phyloP scores from a whole-genome alignment of 2,113 vertebrate genomes.

The Aleadryas rufinucha region DNA sequence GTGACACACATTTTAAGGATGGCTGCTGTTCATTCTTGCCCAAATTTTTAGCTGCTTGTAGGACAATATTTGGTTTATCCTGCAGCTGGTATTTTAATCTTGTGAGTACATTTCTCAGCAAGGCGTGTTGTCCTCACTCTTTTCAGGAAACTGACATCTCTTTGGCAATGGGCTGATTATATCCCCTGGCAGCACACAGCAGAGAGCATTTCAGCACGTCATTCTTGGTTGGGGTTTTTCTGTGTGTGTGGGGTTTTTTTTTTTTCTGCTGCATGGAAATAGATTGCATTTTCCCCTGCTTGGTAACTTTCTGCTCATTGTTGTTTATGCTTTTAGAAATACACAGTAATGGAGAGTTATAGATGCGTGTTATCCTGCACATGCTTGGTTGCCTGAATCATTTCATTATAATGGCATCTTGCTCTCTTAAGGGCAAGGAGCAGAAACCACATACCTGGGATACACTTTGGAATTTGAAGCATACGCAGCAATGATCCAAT shows the following conservation, averaged over 20 bases:
- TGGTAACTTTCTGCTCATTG: neutral
- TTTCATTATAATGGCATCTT: neutral
- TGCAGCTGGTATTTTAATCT: constrained; percentile 28
- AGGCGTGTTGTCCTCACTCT: constrained; percentile 32
- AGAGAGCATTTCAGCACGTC: constrained; percentile 23
- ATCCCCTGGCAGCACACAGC: constrained; percentile 42
- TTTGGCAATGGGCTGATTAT: constrained; percentile 50
- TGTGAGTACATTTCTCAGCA: constrained; percentile 16
- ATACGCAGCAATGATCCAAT: rapidly evolving
- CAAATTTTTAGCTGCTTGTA: neutral
- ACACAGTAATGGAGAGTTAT: neutral
- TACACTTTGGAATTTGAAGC: neutral
- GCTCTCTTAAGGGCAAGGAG: neutral
- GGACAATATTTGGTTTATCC: constrained; percentile 13
- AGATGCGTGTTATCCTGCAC: neutral
- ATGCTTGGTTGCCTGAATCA: neutral
- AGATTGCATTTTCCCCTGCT: neutral
- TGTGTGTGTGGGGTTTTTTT: neutral
- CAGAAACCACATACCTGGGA: neutral
- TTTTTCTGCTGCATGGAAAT: neutral
- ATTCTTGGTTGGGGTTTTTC: neutral
- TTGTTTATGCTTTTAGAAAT: neutral
- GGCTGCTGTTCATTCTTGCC: neutral
- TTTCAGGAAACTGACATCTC: constrained; percentile 46
- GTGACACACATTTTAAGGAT: neutral